Conservation (phyloP, 2,888 invertebrate genomes). For the Phyllotreta cruciferae region DNA sequence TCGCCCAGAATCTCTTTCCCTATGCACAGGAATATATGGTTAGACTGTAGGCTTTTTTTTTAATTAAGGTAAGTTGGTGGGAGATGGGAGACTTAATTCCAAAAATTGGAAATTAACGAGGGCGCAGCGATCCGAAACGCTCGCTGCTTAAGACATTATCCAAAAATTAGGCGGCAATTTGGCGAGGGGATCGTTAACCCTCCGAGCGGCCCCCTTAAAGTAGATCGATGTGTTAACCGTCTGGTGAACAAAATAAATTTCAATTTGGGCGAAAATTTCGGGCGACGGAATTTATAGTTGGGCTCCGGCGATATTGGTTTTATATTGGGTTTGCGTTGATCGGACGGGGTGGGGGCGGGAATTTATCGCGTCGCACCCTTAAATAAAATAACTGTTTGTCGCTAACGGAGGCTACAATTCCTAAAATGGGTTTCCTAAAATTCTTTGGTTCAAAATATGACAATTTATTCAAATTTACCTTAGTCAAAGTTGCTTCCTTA, state of each 20-base stretch:
- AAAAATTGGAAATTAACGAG: conserved; percentile 31
- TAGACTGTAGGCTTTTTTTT: conserved; percentile 4
- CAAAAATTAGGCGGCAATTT: conserved; percentile 31
- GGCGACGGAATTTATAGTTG: conserved; percentile 46
- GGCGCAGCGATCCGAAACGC: conserved; percentile 26
- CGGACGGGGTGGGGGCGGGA: conserved; percentile 40
- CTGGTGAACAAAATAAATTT: conserved; percentile 54
- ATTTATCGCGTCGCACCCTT: conserved; percentile 34
- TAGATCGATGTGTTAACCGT: conserved; percentile 50
- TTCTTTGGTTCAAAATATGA: too few species aligned
- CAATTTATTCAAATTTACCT: too few species aligned
- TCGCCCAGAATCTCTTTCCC: too few species aligned
- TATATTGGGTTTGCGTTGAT: conserved; percentile 52
- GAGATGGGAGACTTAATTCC: conserved; percentile 17
- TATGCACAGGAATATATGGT: too few species aligned
- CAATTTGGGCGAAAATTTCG: conserved; percentile 47
- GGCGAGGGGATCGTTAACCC: conserved; percentile 28
- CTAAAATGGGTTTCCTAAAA: too few species aligned
- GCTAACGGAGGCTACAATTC: not conserved
- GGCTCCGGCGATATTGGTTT: conserved; percentile 49
- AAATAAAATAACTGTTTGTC: too few species aligned
- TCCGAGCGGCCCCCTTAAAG: conserved; percentile 38
- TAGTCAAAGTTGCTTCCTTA: too few species aligned
- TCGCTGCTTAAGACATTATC: conserved; percentile 29
- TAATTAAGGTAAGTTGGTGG: conserved; percentile 19